Percentiles rank a stretch among this genome's conserved stretches.
Evolutionary conservation across 2,888 invertebrate genomes (phyloP).

Genomic region (Oligia strigilis): DNA sequence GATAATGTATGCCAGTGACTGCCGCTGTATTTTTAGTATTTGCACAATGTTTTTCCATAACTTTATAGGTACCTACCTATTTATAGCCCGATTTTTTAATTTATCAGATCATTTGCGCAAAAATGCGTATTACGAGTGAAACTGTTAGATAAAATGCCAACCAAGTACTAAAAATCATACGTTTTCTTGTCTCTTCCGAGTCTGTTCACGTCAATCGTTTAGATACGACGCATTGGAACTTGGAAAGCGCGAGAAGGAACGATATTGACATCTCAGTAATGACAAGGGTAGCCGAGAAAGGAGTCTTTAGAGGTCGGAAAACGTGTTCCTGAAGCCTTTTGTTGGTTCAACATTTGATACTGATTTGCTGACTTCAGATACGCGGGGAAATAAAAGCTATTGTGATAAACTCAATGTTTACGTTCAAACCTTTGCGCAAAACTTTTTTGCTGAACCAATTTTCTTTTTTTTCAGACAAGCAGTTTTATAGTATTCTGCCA

Average conservation of each 20-base stretch:
- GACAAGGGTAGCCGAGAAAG: conserved; percentile 54
- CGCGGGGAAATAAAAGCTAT: conserved; percentile 65
- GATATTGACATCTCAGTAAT: conserved; percentile 53
- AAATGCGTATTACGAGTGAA: conserved; percentile 25
- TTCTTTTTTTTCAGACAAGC: conserved; percentile 64
- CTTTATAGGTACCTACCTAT: conserved; percentile 3
- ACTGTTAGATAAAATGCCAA: conserved; percentile 19
- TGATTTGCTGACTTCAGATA: conserved; percentile 45
- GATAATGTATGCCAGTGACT: conserved; percentile 64
- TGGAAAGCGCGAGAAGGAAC: conserved; percentile 14
- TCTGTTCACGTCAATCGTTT: conserved; percentile 31
- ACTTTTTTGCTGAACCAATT: conserved; percentile 32
- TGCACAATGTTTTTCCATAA: conserved; percentile 47
- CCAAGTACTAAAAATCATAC: background rate
- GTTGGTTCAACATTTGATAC: conserved; percentile 57
- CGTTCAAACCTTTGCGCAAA: conserved; percentile 56
- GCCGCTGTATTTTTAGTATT: conserved; percentile 48
- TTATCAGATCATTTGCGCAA: conserved; percentile 16
- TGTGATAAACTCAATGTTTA: conserved; percentile 30
- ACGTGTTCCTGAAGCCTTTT: conserved; percentile 56
- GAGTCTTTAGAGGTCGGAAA: conserved; percentile 46
- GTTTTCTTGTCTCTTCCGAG: conserved; percentile 7
- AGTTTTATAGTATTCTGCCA: conserved; percentile 65
- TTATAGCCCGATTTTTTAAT: background rate
- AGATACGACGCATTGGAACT: conserved; percentile 19